Evolutionary conservation across 1,140 invertebrate genomes (phyloP).

Genomic region (Heliconius hewitsoni): DNA sequence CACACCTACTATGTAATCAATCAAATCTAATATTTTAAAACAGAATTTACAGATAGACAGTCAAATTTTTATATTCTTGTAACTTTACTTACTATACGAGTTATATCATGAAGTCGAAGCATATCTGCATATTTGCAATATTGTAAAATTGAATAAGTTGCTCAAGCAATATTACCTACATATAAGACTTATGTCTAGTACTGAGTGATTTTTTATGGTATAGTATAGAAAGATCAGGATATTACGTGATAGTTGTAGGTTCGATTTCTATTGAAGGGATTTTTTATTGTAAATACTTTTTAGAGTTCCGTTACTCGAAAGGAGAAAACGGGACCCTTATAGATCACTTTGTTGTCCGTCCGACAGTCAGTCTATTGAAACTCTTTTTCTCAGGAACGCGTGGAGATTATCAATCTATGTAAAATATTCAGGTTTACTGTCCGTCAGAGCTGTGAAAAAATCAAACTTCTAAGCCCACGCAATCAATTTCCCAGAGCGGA

Average conservation of each 20-base stretch:
- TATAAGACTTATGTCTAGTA: not conserved
- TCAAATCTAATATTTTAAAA: not conserved
- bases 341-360: too few species aligned
- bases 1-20: too few species aligned
- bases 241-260: not conserved
- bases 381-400: too few species aligned
- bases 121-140: slow-evolving; percentile 4
- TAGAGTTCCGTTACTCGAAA: too few species aligned
- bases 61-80: not conserved
- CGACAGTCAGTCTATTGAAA: too few species aligned
- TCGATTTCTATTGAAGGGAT: not conserved
- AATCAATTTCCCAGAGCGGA: too few species aligned
- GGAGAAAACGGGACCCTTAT: too few species aligned
- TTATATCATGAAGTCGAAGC: not conserved
- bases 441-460: too few species aligned
- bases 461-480: too few species aligned
- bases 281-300: too few species aligned
- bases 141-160: slow-evolving; percentile 3
- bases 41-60: not conserved
- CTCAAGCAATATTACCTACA: not conserved
- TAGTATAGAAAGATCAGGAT: not conserved
- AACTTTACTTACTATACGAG: not conserved
- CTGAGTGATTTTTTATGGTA: not conserved
- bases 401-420: too few species aligned
- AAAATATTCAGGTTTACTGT: too few species aligned